phyloP scores from a whole-genome alignment of 2,797 vertebrate species.

The Enteromius argenteus region DNA sequence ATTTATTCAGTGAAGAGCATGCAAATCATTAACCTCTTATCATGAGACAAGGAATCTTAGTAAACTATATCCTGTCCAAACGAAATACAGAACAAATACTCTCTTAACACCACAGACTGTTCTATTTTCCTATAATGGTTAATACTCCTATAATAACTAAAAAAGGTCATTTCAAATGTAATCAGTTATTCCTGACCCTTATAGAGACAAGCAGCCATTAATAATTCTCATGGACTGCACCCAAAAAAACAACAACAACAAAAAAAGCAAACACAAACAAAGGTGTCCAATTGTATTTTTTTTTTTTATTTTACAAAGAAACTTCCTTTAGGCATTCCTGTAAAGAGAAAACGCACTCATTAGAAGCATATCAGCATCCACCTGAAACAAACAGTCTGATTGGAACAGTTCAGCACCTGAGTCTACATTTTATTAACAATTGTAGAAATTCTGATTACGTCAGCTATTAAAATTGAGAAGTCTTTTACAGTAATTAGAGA shows the following conservation, averaged over 20 bases:
- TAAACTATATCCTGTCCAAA: neutral
- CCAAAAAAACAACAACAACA: neutral
- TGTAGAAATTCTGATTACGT: neutral
- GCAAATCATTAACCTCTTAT: neutral
- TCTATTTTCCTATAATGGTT: neutral
- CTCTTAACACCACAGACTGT: no score
- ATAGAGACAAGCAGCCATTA: neutral
- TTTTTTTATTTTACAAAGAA: slow-evolving; percentile 79
- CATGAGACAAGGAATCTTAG: neutral
- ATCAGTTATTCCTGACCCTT: neutral
- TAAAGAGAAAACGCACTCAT: slow-evolving; percentile 25
- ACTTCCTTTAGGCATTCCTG: slow-evolving; percentile 75
- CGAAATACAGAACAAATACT: neutral
- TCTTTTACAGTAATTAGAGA: neutral
- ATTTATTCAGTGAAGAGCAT: neutral
- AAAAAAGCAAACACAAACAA: neutral
- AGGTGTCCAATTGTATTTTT: slow-evolving; percentile 32
- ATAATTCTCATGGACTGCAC: neutral
- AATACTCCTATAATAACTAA: neutral
- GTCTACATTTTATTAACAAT: neutral
- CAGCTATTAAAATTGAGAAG: neutral
- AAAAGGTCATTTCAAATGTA: neutral
- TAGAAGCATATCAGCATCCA: neutral
- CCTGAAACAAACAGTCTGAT: neutral
- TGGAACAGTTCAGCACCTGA: neutral